Evolutionary conservation across 2,797 vertebrate genomes (phyloP), one percentile per base, ranked within the genome.

Genomic region (Phrynocephalus vlangalii): DNA sequence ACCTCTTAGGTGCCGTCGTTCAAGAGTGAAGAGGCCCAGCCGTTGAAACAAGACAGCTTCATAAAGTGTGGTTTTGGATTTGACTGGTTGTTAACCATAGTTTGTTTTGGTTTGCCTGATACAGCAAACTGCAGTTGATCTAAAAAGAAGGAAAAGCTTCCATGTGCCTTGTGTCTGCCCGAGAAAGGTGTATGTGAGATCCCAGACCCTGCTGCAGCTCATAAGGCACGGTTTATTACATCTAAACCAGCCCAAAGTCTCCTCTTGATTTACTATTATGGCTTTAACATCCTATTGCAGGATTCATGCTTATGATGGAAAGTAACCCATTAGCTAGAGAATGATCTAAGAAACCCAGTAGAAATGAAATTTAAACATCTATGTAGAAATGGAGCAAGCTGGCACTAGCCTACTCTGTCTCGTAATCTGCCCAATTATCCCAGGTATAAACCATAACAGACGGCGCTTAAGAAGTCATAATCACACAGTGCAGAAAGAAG

Each of bases 381-480:
- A 90, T 0, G 0, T 90, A 86, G 92, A 94, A 94, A 92, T 86
- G 91, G 80, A 93, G 93, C 94, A 96, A 91, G 95, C 94, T 94
- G 87, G 86, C 91, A 92, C 95, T 60, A 72, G 95, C 94, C 95
- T 93, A 76, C 3, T 80, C 93, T 92, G 92, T 92, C 92, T 93
- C 91, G 92, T 95, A 94, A 96, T 95, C 92, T 2, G 92, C 86
- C 93, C 94, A 93, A 95, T 96, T 96, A 96, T 96, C 89, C 78
- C 89, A 92, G 93, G 93, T 94, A 96, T 96, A 96, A 96, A 96
- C 96, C 96, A 96, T 92, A 94, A 95, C 94, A 91, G 92, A 94
- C 94, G 95, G 91, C 92, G 91, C 92, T 94, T 72, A 79, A 2
- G 0, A 92, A 94, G 92, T 92, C 94, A 92, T 85, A 96, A 94